Evolutionary conservation across 2,888 invertebrate species (phyloP).

Genomic region (Ceriagrion tenellum): DNA sequence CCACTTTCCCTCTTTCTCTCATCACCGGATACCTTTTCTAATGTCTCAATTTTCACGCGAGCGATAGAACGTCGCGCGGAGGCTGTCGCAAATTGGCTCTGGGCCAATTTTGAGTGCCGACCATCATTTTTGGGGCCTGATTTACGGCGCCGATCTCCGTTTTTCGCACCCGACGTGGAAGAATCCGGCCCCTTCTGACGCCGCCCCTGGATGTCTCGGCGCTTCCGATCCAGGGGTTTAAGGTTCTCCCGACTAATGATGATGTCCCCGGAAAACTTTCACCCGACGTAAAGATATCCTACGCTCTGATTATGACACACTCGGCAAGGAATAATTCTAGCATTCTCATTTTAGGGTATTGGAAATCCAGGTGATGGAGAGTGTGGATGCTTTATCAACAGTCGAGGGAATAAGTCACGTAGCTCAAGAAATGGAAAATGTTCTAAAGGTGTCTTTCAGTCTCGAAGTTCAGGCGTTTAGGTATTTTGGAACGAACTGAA

Average conservation of each 20-base stretch:
- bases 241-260: background rate
- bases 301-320: background rate
- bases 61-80: background rate
- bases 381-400: background rate
- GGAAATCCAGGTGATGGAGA: background rate
- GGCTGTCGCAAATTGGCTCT: constrained; percentile 6
- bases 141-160: background rate
- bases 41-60: constrained; percentile 3
- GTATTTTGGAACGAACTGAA: background rate
- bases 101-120: background rate
- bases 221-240: background rate
- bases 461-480: background rate
- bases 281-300: background rate
- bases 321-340: background rate
- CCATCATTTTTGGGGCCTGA: background rate
- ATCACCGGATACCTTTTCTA: background rate
- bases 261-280: background rate
- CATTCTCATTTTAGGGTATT: background rate
- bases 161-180: constrained; percentile 28
- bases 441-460: background rate
- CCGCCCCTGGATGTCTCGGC: background rate
- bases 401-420: background rate
- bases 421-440: background rate
- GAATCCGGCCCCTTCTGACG: background rate
- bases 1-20: background rate